These are phyloP conservation scores for Chloropsis hardwickii DNA, from an alignment of 2,113 vertebrate species.

Conservation along the genomic window DNA sequence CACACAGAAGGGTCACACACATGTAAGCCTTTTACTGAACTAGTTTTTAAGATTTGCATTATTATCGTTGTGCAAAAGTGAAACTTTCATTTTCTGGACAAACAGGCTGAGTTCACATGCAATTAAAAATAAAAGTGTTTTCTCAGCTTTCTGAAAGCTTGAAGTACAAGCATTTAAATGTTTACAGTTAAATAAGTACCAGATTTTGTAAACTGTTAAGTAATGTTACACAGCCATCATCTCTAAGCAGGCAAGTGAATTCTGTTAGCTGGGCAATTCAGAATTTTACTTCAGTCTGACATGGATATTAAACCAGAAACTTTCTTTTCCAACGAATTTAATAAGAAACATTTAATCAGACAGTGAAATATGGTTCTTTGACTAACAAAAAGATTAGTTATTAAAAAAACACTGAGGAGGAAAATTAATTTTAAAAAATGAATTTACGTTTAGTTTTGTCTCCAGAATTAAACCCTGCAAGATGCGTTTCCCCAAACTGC, in stretches of 20 bases:
- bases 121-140: not conserved
- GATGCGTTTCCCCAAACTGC: not conserved
- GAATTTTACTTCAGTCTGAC: not conserved
- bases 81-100: not conserved
- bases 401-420: not conserved
- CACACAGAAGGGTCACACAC: not conserved
- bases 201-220: not conserved
- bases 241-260: not conserved
- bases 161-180: not conserved
- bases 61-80: not conserved
- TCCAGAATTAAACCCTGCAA: not conserved
- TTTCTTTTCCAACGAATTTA: not conserved
- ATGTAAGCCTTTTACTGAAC: not conserved
- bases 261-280: not conserved
- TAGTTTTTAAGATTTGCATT: not conserved
- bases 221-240: not conserved
- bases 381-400: not conserved
- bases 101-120: not conserved
- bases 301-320: not conserved
- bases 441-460: not conserved
- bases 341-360: not conserved
- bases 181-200: not conserved
- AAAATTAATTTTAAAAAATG: rapidly evolving
- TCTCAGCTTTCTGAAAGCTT: not conserved
- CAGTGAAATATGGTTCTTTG: not conserved